Conservation (phyloP, 2,888 invertebrate species). For the Stratiomys singularior region DNA sequence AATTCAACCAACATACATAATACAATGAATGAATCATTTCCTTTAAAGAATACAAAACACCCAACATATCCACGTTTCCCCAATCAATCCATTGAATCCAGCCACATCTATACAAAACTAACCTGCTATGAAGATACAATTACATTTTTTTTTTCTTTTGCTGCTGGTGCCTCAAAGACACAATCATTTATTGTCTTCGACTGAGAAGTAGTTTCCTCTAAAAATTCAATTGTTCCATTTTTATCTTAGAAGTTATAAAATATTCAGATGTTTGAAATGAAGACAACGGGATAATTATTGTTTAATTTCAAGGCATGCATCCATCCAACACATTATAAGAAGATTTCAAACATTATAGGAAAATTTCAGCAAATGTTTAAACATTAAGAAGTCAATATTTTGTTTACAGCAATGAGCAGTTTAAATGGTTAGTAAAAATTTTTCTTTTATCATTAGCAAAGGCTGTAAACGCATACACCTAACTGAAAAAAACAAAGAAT, state of each 20-base stretch:
- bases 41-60: neutral
- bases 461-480: too few relatives aligned
- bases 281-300: neutral
- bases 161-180: neutral
- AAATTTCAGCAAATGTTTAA: too few relatives aligned
- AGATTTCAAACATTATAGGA: too few relatives aligned
- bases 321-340: too few relatives aligned
- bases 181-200: neutral
- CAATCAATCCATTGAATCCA: neutral
- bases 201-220: neutral
- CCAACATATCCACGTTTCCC: neutral
- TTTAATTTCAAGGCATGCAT: neutral
- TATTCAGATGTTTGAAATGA: neutral
- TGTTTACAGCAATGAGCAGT: too few relatives aligned
- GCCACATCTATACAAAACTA: neutral
- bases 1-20: neutral
- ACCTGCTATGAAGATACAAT: constrained; percentile 1
- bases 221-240: neutral
- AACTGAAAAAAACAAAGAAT: too few relatives aligned
- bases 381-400: too few relatives aligned
- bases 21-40: constrained; percentile 13
- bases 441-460: too few relatives aligned
- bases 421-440: too few relatives aligned
- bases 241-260: neutral
- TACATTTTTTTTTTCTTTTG: neutral